Conservation (phyloP, 1,140 invertebrate species). For the silkworm (Bombyx mori) region DNA sequence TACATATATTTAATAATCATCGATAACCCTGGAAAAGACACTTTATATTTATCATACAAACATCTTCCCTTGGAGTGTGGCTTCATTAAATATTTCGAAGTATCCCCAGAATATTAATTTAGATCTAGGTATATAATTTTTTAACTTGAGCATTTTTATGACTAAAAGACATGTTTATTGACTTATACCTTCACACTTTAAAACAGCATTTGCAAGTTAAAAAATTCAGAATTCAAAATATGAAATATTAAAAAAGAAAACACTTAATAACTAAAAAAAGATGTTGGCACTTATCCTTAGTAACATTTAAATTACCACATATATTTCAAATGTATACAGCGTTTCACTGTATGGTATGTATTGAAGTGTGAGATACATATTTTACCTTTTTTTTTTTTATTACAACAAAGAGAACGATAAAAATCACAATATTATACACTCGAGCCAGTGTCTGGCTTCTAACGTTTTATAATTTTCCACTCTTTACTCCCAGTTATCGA, state of each 20-base stretch:
- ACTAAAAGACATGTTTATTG: background rate
- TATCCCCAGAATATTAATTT: too few species aligned
- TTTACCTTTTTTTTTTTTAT: background rate
- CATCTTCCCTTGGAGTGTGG: too few species aligned
- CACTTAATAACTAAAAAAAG: too few species aligned
- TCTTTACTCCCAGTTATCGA: slow-evolving; percentile 56
- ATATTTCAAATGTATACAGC: background rate
- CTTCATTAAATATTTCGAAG: too few species aligned
- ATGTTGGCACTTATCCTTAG: background rate
- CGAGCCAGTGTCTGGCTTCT: slow-evolving; percentile 30
- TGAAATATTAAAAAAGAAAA: too few species aligned
- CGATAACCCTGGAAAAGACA: too few species aligned
- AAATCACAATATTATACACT: slow-evolving; percentile 26
- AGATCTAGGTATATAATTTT: too few species aligned
- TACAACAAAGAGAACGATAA: slow-evolving; percentile 12
- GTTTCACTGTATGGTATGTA: background rate
- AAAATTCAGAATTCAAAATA: background rate
- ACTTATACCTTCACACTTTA: slow-evolving; percentile 27
- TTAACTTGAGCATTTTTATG: too few species aligned
- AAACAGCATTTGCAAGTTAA: background rate
- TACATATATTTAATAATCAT: too few species aligned
- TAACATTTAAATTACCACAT: background rate
- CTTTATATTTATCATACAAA: too few species aligned
- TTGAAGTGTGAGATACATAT: background rate
- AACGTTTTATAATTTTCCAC: slow-evolving; percentile 59